Base-by-base conservation (phyloP, 2,888 invertebrate species). In the Gymnocheta viridis region DNA sequence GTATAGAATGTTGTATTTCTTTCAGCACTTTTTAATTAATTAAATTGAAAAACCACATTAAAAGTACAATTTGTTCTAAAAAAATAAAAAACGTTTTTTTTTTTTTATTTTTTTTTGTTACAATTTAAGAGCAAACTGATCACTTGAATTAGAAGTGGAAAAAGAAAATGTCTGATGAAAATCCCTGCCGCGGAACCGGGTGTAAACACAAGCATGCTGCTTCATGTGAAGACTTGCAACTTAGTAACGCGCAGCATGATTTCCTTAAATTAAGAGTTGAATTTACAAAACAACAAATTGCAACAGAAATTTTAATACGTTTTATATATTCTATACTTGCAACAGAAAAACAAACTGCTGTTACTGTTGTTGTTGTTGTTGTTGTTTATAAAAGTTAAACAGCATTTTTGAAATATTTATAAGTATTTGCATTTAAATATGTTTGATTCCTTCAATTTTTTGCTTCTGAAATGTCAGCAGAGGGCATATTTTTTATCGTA, bases 1-100 rank as follows among this genome's bases (percentile, higher is more conserved):
- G 72, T 72, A 80, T 77, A 80, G 80, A 83, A 82, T 80, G 70
- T 83, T 80, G 76, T 77, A 77, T 83, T 60, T 83, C 83, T 76
- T 83, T 83, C 83, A 80, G 60, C 83, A 72, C 83, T 60, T 47
- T 76, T 44, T 41, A 80, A 80, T 83, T 83, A 83, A 83, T 83
- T 80, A 76, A 78, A 80, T 76, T 77, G 58, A 56, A 66, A 47
- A 35, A 32, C 12, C 58, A 51, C 51, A 12, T 24, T 27, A 54
- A 27, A 38, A 41, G 14, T 56, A 5, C 12, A 44, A 51, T 67
- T 14, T 5, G 7, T n/a, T 24, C 1, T n/a, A 10, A 35, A n/a
- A 35, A 35, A 29, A 35, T 6, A 4, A 60, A 32, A 35, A 47
- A 72, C 1, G 22, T 4, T 27, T 24, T 29, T 70, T 44, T 32